Evolutionary conservation across 2,888 invertebrate species (phyloP), one percentile per base, ranked within the genome.

Genomic region (Athripsodes cinereus): DNA sequence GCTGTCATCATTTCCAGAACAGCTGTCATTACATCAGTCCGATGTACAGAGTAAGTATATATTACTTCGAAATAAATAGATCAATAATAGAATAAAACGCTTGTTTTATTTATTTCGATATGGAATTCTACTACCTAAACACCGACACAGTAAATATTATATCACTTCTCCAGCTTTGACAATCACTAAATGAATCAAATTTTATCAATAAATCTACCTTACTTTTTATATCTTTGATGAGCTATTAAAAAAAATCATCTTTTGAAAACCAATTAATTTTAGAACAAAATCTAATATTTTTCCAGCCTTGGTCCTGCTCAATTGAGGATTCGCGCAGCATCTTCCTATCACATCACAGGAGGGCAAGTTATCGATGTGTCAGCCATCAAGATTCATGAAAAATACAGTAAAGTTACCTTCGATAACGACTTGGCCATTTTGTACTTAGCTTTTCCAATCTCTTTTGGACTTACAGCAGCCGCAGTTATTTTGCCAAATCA

Each of bases 11-110:
- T 78, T 22, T 66, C 67, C 5, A 55, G 64, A 2, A 68, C 65
- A 49, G 68, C 70, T 2, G 58, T 74, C 11, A 65, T 77, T 19
- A 74, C 76, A 26, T 78, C 78, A 49, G 78, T 72, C 2, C 78
- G 78, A 62, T 78, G 78, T 61, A 71, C 69, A 2, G 53, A 34
- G 60, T 60, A 50, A 53, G 40, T 8, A n/a, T 6, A 26, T 26
- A 26, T 26, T 3, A 26, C 5, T 3, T 26, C 26, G 26, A 26
- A 26, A 26, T 26, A 26, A 26, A 3, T 26, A 26, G 10, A 26
- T 10, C 3, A 26, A 26, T 6, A 26, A 26, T 26, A 26, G 10
- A 6, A 26, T 10, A 10, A 26, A 10, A 6, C n/a, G n/a, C n/a
- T n/a, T n/a, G n/a, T n/a, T n/a, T n/a, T n/a, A n/a, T n/a, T n/a